Conservation (phyloP, 2,888 invertebrate species). For the Sinodicranocentrus sp. region DNA sequence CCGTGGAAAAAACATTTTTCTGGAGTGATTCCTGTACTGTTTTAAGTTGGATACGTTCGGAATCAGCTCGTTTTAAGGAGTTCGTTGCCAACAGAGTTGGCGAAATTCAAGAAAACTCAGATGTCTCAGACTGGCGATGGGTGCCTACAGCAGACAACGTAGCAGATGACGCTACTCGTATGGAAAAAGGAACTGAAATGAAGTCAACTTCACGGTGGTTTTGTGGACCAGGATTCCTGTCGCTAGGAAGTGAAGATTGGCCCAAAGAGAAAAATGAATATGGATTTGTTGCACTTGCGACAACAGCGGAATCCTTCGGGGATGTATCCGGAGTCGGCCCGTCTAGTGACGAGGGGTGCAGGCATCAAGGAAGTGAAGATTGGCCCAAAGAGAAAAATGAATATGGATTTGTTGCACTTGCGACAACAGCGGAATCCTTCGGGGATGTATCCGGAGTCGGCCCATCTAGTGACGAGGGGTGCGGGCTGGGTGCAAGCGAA, state of each 20-base stretch:
- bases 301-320: not conserved
- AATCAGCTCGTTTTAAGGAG: not conserved
- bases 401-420: not conserved
- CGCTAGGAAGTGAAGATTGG: slow-evolving; percentile 67
- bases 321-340: no score
- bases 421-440: not conserved
- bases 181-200: no score
- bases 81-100: slow-evolving; percentile 31
- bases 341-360: no score
- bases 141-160: slow-evolving; percentile 3
- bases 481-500: no score
- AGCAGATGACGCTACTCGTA: no score
- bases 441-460: not conserved
- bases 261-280: slow-evolving; percentile 71
- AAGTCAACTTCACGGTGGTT: no score
- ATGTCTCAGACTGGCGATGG: slow-evolving; percentile 1
- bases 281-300: not conserved
- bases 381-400: slow-evolving; percentile 54
- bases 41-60: slow-evolving; percentile 8
- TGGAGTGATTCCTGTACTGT: slow-evolving; percentile 27
- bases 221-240: no score
- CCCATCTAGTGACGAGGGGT: slow-evolving; percentile 18
- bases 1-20: not conserved
- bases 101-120: slow-evolving; percentile 14
- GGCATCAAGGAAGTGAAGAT: no score